These are phyloP conservation scores for Hoplodrina blanda DNA, from an alignment of 2,888 invertebrate genomes.

Conservation along the genomic window DNA sequence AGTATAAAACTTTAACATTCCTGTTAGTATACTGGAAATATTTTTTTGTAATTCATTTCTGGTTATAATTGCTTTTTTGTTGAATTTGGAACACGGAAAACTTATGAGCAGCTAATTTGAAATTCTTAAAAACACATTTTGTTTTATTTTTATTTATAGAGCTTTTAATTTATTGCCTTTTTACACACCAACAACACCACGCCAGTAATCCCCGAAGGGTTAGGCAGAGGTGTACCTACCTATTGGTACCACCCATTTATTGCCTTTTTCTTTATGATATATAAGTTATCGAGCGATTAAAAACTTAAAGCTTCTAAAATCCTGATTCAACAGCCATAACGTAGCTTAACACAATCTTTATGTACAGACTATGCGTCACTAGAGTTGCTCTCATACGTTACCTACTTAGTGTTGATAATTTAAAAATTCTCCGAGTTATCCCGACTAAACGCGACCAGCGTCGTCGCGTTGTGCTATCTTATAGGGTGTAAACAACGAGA, in stretches of 20 bases:
- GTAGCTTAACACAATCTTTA: constrained; percentile 16
- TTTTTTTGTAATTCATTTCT: not conserved
- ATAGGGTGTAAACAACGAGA: constrained; percentile 27
- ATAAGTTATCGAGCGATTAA: not conserved
- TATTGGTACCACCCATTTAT: too few relatives aligned
- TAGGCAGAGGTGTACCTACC: too few relatives aligned
- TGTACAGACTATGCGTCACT: constrained; percentile 45
- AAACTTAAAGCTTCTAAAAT: not conserved
- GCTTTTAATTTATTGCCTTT: too few relatives aligned
- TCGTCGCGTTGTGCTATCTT: constrained; percentile 40
- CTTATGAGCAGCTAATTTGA: too few relatives aligned
- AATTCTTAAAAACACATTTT: not conserved
- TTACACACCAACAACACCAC: too few relatives aligned
- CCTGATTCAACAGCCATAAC: constrained; percentile 6
- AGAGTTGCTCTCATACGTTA: constrained; percentile 56
- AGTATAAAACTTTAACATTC: constrained; percentile 3
- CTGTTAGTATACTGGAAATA: not conserved
- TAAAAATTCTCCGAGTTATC: constrained; percentile 70
- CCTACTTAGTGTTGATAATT: constrained; percentile 69
- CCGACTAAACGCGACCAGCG: constrained; percentile 62
- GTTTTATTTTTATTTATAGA: not conserved
- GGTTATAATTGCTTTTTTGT: not conserved
- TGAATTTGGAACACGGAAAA: not conserved
- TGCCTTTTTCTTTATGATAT: not conserved
- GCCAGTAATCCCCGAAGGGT: too few relatives aligned